Base-by-base conservation (phyloP, 2,113 vertebrate species). In the Apeltes quadracus region DNA sequence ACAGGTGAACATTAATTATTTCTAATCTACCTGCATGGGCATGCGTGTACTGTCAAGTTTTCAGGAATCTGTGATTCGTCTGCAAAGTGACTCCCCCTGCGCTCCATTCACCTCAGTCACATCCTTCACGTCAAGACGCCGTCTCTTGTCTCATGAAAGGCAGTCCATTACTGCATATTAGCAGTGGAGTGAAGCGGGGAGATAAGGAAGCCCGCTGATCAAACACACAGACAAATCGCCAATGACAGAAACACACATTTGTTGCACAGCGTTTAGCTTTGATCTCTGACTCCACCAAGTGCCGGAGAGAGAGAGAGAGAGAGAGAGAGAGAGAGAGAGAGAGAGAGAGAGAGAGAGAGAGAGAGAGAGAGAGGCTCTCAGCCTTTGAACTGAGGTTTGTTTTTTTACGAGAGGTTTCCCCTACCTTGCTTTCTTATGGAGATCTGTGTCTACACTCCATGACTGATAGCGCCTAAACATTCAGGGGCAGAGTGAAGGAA, bases 201-300 rank as follows among this genome's bases (percentile, higher is more conserved):
- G 90, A 92, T 86, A 90, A 90, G 87, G 69, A 80, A 82, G 83
- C 66, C 84, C 72, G 75, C 82, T 91, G 91, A 93, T 94, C 93
- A 93, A 93, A 93, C 87, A 85, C 63, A 69, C 80, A 84, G 87
- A 90, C 88, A 91, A 91, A 93, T 85, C 85, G 56, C 85, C 81
- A 88, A 81, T 85, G 93, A 92, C 91, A 93, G 86, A 91, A 92
- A 91, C 88, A 92, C 77, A 89, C 88, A 92, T 90, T 91, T 86
- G 87, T 89, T 90, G 85, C 89, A 82, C 69, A 46, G 76, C 66
- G 20, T 89, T 92, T 88, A 88, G 86, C 89, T 93, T 93, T 93
- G 91, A 92, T 93, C 90, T 91, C 84, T 76, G 80, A 81, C 80
- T 81, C 90, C 85, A 84, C 87, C 75, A 61, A 84, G 81, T 86